Evolutionary conservation across 64 coral and sea anemone species (phyloP).

Genomic region (Platygyra sinensis): DNA sequence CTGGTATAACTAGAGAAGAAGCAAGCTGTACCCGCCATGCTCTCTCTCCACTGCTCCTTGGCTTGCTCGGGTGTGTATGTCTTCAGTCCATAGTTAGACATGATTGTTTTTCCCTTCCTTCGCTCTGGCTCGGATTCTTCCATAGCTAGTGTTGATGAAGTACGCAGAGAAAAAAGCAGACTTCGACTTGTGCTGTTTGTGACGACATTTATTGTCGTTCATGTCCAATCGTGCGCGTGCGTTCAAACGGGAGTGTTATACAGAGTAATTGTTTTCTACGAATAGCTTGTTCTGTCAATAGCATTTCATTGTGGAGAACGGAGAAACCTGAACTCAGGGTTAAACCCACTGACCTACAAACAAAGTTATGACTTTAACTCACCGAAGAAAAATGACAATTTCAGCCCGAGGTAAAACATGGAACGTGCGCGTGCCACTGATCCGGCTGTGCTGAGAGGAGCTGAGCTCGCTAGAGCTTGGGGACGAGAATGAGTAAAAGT

Average conservation of each 20-base stretch:
- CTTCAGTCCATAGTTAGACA: conserved; percentile 85
- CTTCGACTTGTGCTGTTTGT: not conserved
- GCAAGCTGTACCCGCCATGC: conserved; percentile 56
- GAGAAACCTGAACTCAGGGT: too few species aligned
- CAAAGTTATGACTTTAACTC: too few species aligned
- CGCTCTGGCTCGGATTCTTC: not conserved
- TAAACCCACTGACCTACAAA: too few species aligned
- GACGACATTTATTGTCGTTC: not conserved
- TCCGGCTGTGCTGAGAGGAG: too few species aligned
- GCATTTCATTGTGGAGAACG: too few species aligned
- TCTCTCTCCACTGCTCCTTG: conserved; percentile 97
- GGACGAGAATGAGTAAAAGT: too few species aligned
- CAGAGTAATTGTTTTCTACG: too few species aligned
- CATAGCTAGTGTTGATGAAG: not conserved
- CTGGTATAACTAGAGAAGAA: not conserved
- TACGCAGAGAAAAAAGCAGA: not conserved
- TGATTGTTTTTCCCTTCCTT: conserved; percentile 20
- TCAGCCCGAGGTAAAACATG: too few species aligned
- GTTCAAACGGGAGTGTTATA: not conserved
- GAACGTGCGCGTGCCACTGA: too few species aligned
- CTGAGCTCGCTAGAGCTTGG: too few species aligned
- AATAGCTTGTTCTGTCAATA: too few species aligned
- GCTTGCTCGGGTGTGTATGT: conserved; percentile 82
- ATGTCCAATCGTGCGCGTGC: not conserved
- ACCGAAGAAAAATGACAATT: too few species aligned